A percentile compares a stretch with the other conserved stretches of the same genome.
phyloP scores from a whole-genome alignment of 2,113 vertebrate species.

The Paracanthobrama guichenoti region DNA sequence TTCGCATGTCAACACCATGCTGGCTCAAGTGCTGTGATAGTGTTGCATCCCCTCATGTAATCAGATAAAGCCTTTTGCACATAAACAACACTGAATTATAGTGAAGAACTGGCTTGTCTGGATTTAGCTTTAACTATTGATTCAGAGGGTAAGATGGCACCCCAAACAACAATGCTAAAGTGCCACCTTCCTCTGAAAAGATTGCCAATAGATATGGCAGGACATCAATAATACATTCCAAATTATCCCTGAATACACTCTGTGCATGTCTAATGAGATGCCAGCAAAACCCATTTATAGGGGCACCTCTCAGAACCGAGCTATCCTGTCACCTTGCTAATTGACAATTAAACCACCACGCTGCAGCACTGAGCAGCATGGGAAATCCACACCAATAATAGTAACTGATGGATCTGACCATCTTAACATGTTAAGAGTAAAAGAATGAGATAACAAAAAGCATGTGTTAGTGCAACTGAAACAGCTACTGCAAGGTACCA shows the following conservation, averaged over 20 bases:
- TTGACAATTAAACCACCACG: slow-evolving; percentile 39
- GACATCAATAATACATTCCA: slow-evolving; percentile 54
- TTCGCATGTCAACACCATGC: not conserved
- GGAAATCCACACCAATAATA: not conserved
- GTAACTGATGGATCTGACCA: not conserved
- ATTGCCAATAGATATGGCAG: slow-evolving; percentile 45
- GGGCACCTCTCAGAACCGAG: slow-evolving; percentile 13
- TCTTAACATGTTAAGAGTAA: not conserved
- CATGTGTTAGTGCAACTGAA: not conserved
- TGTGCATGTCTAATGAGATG: slow-evolving; percentile 44
- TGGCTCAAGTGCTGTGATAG: slow-evolving; percentile 4
- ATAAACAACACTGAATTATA: not conserved
- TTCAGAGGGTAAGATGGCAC: not conserved
- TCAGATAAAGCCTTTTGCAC: not conserved
- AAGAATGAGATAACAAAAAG: not conserved
- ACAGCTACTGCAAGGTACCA: not conserved
- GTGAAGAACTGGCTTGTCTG: not conserved
- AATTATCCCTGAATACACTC: slow-evolving; percentile 49
- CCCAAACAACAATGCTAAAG: slow-evolving; percentile 13
- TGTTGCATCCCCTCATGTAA: not conserved
- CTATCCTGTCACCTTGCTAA: slow-evolving; percentile 34
- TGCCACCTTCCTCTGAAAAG: not conserved
- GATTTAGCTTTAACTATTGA: slow-evolving; percentile 10
- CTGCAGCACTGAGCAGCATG: not conserved
- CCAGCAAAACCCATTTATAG: slow-evolving; percentile 16